phyloP scores from a whole-genome alignment of 1,140 invertebrate species.

The Coptotermes formosanus region DNA sequence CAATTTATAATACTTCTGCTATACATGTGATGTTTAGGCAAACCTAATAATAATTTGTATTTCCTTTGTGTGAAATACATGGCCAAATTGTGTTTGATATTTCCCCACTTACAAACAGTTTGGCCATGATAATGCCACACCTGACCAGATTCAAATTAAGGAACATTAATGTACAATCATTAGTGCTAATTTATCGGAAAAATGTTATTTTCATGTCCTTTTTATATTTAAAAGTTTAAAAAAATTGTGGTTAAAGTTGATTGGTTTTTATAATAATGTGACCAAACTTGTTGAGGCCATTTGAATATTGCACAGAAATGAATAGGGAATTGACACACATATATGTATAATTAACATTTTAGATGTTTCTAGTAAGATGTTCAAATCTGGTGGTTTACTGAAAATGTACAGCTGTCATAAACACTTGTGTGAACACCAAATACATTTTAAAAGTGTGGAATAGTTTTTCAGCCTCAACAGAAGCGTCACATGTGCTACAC shows the following conservation, averaged over 20 bases:
- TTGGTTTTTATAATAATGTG: slow-evolving; percentile 18
- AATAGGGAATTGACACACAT: neutral
- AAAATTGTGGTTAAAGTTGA: slow-evolving; percentile 25
- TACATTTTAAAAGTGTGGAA: neutral
- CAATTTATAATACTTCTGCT: neutral
- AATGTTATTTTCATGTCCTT: slow-evolving; percentile 33
- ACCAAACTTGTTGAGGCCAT: slow-evolving; percentile 16
- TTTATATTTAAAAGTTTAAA: slow-evolving; percentile 25
- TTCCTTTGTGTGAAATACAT: slow-evolving; percentile 6
- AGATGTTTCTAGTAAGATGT: neutral
- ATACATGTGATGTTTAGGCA: slow-evolving; percentile 16
- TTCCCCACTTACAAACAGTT: neutral
- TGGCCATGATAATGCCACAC: slow-evolving; percentile 22
- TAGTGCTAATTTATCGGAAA: slow-evolving; percentile 27
- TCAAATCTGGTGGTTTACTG: too few species aligned
- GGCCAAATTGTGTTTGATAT: neutral
- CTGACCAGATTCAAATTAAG: slow-evolving; percentile 29
- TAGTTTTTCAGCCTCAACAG: neutral
- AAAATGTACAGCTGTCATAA: neutral
- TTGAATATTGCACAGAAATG: neutral
- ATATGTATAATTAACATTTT: neutral
- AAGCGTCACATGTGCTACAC: neutral
- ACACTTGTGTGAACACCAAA: neutral
- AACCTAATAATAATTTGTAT: neutral
- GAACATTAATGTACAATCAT: slow-evolving; percentile 34